These are phyloP conservation scores for Chaenodraco wilsoni DNA, from an alignment of 2,797 vertebrate species.

Conservation along the genomic window DNA sequence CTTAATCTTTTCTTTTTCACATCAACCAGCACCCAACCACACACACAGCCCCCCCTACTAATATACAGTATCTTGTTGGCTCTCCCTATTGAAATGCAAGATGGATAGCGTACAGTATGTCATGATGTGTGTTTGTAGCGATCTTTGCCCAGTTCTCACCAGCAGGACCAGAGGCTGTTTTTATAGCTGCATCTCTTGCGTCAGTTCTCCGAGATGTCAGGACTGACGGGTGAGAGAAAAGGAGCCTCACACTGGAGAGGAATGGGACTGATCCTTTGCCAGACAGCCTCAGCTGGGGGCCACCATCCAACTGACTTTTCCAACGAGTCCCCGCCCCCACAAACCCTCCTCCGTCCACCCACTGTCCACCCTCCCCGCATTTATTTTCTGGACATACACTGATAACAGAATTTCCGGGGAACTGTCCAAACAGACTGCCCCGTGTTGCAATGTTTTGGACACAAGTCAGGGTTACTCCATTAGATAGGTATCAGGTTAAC, in stretches of 20 bases:
- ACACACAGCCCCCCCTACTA: conserved; percentile 1
- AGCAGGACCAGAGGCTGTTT: conserved; percentile 77
- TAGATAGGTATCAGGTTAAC: conserved; percentile 41
- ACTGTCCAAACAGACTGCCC: conserved; percentile 60
- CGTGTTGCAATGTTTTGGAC: conserved; percentile 47
- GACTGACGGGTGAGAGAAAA: conserved; percentile 70
- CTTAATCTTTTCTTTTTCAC: conserved; percentile 54
- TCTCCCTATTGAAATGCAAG: conserved; percentile 49
- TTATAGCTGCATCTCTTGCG: conserved; percentile 65
- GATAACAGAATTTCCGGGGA: conserved; percentile 73
- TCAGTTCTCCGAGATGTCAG: conserved; percentile 69
- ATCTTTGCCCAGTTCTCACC: conserved; percentile 75
- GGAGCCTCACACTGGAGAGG: conserved; percentile 66
- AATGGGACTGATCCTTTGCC: conserved; percentile 80
- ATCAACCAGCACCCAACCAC: conserved; percentile 12
- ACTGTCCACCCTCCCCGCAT: conserved; percentile 38
- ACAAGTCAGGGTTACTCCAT: conserved; percentile 39
- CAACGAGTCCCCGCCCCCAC: conserved; percentile 45
- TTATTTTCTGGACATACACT: conserved; percentile 64
- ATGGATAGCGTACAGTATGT: conserved; percentile 44
- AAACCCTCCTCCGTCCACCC: conserved; percentile 41
- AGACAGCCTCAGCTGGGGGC: conserved; percentile 74
- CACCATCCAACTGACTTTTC: conserved; percentile 63
- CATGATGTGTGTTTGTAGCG: conserved; percentile 11
- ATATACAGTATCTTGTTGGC: conserved; percentile 50